Evolutionary conservation across 2,888 invertebrate genomes (phyloP).

Genomic region (Eupeodes luniger): DNA sequence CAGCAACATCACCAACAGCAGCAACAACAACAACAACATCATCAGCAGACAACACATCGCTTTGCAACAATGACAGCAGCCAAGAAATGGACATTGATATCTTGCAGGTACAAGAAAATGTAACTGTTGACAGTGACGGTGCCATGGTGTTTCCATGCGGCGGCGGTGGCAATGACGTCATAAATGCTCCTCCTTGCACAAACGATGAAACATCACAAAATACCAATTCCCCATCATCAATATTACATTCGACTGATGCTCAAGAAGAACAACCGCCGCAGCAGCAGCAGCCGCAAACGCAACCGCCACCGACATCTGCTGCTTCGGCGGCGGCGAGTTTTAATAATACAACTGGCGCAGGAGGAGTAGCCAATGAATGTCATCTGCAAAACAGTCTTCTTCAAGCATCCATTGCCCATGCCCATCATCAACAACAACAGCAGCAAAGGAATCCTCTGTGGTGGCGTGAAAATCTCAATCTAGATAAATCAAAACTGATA

Average conservation of each 20-base stretch:
- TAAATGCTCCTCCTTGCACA: conserved; percentile 60
- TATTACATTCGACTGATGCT: conserved; percentile 65
- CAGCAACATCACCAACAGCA: conserved; percentile 77
- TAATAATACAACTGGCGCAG: conserved; percentile 54
- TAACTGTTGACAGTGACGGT: conserved; percentile 83
- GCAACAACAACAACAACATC: conserved; percentile 75
- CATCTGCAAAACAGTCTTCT: conserved; percentile 65
- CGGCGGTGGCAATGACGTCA: conserved; percentile 74
- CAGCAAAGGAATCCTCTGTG: conserved; percentile 84
- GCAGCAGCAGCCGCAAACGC: no score
- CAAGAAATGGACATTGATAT: conserved; percentile 87
- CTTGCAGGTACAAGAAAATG: conserved; percentile 85
- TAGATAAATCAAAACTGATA: conserved; percentile 87
- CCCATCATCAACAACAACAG: conserved; percentile 77
- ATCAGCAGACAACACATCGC: conserved; percentile 78
- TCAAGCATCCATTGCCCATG: conserved; percentile 71
- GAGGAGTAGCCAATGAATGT: conserved; percentile 53
- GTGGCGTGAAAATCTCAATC: conserved; percentile 86
- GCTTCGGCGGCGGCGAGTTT: conserved; percentile 61
- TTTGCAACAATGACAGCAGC: conserved; percentile 80
- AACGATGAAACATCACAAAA: conserved; percentile 69
- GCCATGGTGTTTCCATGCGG: conserved; percentile 79
- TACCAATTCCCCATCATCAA: conserved; percentile 59
- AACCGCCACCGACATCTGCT: conserved; percentile 24
- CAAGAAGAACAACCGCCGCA: conserved; percentile 43